Evolutionary conservation across 2,113 vertebrate genomes (phyloP).

Genomic region (Zingel zingel): DNA sequence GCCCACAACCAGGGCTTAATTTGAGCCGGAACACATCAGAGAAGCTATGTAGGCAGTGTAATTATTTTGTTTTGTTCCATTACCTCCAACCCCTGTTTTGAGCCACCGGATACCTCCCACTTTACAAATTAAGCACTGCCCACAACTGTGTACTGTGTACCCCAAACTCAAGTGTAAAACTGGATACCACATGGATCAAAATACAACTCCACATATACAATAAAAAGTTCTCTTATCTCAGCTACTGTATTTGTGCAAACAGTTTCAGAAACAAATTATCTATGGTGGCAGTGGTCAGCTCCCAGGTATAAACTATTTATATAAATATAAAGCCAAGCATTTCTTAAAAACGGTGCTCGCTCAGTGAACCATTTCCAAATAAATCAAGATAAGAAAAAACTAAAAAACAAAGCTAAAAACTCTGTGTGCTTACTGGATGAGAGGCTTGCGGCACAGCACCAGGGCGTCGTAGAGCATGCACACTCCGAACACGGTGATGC

Average conservation of each 20-base stretch:
- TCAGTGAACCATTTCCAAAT: background rate
- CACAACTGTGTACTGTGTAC: too few species aligned
- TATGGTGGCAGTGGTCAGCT: background rate
- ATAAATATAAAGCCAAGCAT: background rate
- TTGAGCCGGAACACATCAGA: too few species aligned
- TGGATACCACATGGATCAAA: background rate
- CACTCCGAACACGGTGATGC: slow-evolving; percentile 95
- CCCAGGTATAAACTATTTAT: background rate
- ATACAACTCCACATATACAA: background rate
- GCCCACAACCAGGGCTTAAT: too few species aligned
- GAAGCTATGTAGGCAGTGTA: too few species aligned
- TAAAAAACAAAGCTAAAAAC: background rate
- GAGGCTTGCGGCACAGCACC: slow-evolving; percentile 87
- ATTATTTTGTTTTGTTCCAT: too few species aligned
- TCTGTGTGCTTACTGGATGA: slow-evolving; percentile 86
- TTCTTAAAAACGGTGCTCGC: background rate
- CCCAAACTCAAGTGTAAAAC: background rate
- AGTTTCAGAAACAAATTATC: background rate
- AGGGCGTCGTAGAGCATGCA: slow-evolving; percentile 94
- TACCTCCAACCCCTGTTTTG: too few species aligned
- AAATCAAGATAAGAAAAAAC: slow-evolving; percentile 17
- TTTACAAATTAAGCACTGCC: too few species aligned
- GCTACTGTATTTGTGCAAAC: background rate
- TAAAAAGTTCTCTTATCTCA: background rate
- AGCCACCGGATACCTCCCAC: too few species aligned